These are phyloP conservation scores for Charaxes varanes DNA, from an alignment of 1,140 invertebrate species.

Conservation along the genomic window DNA sequence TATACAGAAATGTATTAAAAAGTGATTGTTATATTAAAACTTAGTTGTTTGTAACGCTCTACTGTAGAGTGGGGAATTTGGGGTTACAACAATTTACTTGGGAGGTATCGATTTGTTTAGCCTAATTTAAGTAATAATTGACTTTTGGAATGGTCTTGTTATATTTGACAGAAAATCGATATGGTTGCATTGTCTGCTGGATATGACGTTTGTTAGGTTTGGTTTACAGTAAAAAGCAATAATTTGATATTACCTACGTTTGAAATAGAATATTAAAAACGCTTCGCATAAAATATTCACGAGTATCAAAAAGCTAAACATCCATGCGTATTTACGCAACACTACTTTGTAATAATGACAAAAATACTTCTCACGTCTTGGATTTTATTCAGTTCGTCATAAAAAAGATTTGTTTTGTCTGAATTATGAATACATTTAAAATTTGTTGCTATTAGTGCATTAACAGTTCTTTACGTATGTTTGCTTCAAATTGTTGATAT, in stretches of 20 bases:
- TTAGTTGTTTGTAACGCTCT: no score
- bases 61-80: no score
- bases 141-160: conserved; percentile 53
- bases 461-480: no score
- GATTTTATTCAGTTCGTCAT: conserved; percentile 2
- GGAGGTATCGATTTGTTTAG: no score
- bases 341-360: conserved; percentile 5
- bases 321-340: conserved; percentile 10
- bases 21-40: no score
- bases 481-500: no score
- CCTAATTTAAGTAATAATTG: conserved; percentile 49
- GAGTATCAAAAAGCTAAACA: conserved; percentile 28
- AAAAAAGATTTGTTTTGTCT: no score
- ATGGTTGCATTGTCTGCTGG: conserved; percentile 20
- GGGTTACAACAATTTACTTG: no score
- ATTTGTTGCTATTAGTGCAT: no score
- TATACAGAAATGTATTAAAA: no score
- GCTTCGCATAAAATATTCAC: conserved; percentile 14
- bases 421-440: no score
- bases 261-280: conserved; percentile 13
- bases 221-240: conserved; percentile 14
- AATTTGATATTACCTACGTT: conserved; percentile 6
- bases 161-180: conserved; percentile 15
- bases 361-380: conserved; percentile 14
- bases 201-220: conserved; percentile 25